Conservation (phyloP, 2,113 vertebrate genomes). For the Chionodraco myersi region DNA sequence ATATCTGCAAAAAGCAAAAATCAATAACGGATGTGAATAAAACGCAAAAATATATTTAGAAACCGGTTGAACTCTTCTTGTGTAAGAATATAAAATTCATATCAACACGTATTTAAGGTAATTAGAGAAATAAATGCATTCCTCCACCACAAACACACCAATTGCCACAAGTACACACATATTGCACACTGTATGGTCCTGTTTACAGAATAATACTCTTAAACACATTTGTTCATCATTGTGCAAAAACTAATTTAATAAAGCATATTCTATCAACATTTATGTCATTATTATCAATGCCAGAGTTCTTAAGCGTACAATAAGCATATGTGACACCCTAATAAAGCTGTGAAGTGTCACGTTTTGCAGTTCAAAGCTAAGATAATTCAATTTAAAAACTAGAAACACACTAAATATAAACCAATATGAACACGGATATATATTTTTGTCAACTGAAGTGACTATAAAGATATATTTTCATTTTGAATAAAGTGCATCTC, state of each 20-base stretch:
- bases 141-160: neutral
- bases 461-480: neutral
- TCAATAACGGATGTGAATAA: neutral
- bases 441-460: neutral
- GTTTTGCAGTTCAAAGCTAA: slow-evolving; percentile 1
- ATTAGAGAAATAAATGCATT: neutral
- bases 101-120: neutral
- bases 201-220: neutral
- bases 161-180: too few species aligned
- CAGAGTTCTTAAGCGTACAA: neutral
- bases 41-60: slow-evolving; percentile 5
- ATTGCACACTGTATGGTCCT: neutral
- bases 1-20: slow-evolving; percentile 12
- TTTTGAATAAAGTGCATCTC: neutral
- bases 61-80: slow-evolving; percentile 14
- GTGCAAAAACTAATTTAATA: neutral
- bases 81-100: neutral
- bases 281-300: neutral
- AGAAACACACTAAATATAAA: too few species aligned
- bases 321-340: neutral
- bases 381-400: too few species aligned
- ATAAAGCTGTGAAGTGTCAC: neutral
- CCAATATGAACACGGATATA: neutral
- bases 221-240: too few species aligned
- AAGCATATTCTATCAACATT: neutral